Conservation (phyloP, 2,797 vertebrate genomes). For the Hydrolagus colliei region DNA sequence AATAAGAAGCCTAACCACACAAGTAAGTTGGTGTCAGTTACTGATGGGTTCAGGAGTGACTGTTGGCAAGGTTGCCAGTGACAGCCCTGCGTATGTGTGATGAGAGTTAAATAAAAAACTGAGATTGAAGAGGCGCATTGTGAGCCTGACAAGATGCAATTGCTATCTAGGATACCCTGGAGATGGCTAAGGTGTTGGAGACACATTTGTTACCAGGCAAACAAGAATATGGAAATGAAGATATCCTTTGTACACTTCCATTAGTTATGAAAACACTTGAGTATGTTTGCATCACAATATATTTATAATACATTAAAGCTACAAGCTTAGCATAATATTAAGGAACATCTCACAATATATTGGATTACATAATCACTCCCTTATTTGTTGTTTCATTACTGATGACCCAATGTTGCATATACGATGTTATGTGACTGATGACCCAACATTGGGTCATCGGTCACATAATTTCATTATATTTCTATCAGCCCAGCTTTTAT, state of each 20-base stretch:
- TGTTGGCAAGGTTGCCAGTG: background rate
- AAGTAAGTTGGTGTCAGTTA: conserved; percentile 4
- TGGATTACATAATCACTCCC: background rate
- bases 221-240: background rate
- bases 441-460: background rate
- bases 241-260: background rate
- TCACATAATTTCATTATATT: background rate
- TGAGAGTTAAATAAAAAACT: conserved; percentile 1
- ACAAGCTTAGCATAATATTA: background rate
- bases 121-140: background rate
- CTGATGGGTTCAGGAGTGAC: background rate
- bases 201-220: background rate
- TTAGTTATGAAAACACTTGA: background rate
- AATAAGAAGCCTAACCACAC: background rate
- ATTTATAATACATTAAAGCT: background rate
- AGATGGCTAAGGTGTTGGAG: background rate
- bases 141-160: background rate
- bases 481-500: background rate
- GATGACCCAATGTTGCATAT: background rate
- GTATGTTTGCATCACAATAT: background rate
- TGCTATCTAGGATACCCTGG: background rate
- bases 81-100: background rate
- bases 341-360: background rate
- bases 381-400: background rate
- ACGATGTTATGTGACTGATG: background rate